Percentiles rank a stretch among this genome's conserved stretches.
Conservation (phyloP, 2,797 vertebrate species). For the Phalanger gymnotis region DNA sequence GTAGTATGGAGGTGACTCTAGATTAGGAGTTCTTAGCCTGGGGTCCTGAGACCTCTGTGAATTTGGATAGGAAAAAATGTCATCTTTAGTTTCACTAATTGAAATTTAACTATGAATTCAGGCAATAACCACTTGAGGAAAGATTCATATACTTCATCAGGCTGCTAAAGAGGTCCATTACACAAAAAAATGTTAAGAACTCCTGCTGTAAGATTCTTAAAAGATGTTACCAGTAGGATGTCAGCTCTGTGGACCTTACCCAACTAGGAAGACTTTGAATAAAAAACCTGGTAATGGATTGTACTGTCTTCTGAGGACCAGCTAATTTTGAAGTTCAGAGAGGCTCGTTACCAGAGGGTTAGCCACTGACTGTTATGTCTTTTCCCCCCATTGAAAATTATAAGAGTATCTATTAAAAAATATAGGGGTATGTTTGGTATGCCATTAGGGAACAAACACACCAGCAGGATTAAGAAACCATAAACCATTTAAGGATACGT, state of each 20-base stretch:
- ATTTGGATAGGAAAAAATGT: background rate
- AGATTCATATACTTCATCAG: background rate
- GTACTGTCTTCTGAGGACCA: background rate
- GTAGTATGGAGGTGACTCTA: background rate
- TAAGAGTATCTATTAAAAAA: background rate
- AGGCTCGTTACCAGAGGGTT: background rate
- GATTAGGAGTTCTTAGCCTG: background rate
- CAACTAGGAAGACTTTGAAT: background rate
- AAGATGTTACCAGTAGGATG: background rate
- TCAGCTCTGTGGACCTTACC: background rate
- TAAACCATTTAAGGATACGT: background rate
- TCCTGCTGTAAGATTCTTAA: background rate
- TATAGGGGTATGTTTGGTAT: background rate
- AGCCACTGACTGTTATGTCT: background rate
- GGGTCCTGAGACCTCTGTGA: background rate
- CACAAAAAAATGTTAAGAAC: background rate
- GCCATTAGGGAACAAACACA: background rate
- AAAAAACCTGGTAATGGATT: background rate
- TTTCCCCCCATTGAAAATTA: background rate
- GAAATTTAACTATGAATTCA: background rate
- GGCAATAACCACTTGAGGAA: background rate
- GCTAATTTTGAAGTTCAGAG: background rate
- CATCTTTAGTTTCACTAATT: background rate
- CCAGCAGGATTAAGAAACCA: background rate
- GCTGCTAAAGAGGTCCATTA: too few species aligned